Conservation (phyloP, 1,140 invertebrate species). For the Heliconius himera region DNA sequence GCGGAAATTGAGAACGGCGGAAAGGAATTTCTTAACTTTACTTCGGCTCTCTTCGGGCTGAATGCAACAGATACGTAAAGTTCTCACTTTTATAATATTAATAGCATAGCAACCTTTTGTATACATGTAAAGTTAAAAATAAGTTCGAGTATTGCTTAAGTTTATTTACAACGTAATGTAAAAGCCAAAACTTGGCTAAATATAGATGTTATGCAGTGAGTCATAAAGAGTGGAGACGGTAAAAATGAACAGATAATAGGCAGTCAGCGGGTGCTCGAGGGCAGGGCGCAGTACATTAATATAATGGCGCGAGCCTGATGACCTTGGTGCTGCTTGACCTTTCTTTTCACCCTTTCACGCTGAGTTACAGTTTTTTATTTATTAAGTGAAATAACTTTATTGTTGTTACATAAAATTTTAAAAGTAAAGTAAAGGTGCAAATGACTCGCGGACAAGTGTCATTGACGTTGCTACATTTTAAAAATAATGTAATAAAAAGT, state of each 20-base stretch:
- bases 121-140: not conserved
- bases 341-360: constrained; percentile 39
- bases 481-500: constrained; percentile 60
- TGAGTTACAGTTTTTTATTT: constrained; percentile 5
- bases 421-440: constrained; percentile 36
- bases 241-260: constrained; percentile 49
- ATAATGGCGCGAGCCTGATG: constrained; percentile 64
- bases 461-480: constrained; percentile 56
- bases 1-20: not conserved
- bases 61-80: not conserved
- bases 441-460: constrained; percentile 58
- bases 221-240: constrained; percentile 22
- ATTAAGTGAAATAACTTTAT: constrained; percentile 18
- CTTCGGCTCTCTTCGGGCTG: not conserved
- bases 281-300: constrained; percentile 58
- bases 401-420: constrained; percentile 20
- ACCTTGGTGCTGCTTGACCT: constrained; percentile 54
- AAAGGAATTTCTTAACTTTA: not conserved
- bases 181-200: not conserved
- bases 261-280: constrained; percentile 46
- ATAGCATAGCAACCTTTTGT: not conserved
- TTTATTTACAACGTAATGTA: not conserved
- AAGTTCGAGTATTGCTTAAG: not conserved
- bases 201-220: constrained; percentile 19
- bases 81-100: not conserved